These are phyloP conservation scores for Sinosuthora webbiana DNA, from an alignment of 2,113 vertebrate species.

Conservation along the genomic window DNA sequence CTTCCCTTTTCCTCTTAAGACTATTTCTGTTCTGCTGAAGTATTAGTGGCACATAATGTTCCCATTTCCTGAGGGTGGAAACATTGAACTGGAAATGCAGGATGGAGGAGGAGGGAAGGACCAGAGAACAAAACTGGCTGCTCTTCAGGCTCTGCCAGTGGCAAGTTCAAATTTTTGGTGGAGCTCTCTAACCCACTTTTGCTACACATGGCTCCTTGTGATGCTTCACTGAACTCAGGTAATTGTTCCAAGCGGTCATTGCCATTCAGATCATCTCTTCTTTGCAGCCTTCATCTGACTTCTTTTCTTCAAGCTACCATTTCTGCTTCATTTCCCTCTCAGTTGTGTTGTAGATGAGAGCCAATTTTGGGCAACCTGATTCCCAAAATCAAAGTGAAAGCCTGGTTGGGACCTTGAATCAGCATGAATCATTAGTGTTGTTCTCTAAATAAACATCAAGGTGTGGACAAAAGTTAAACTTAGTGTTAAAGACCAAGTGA, in stretches of 20 bases:
- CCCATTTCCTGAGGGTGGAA: slow-evolving; percentile 28
- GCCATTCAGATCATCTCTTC: not conserved
- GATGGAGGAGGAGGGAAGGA: slow-evolving; percentile 26
- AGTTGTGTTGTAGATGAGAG: not conserved
- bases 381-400: not conserved
- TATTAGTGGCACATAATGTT: slow-evolving; percentile 12
- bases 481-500: not conserved
- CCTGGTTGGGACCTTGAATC: not conserved
- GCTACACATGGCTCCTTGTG: not conserved
- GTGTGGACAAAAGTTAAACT: not conserved
- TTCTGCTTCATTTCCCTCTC: not conserved
- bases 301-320: not conserved
- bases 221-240: not conserved
- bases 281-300: not conserved
- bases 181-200: not conserved
- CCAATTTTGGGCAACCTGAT: not conserved
- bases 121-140: not conserved
- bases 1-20: slow-evolving; percentile 13
- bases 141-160: slow-evolving; percentile 19
- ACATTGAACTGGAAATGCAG: slow-evolving; percentile 23
- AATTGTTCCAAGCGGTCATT: not conserved
- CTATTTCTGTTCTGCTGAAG: slow-evolving; percentile 15
- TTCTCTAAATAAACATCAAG: not conserved
- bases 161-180: slow-evolving; percentile 22
- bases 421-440: not conserved